phyloP scores from a whole-genome alignment of 2,113 vertebrate species.

The Mobula birostris region DNA sequence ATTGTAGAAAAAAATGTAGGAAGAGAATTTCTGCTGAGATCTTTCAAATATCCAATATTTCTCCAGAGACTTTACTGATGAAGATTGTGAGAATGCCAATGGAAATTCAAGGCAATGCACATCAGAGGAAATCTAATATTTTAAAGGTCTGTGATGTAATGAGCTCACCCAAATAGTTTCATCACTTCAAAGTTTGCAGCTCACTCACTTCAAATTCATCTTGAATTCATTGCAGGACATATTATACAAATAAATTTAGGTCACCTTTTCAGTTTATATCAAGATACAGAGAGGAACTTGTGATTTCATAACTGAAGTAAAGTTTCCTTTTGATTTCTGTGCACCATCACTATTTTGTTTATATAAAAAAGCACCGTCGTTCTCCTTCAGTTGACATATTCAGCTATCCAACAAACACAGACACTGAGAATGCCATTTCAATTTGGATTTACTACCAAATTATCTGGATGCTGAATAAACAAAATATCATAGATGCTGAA shows the following conservation, averaged over 20 bases:
- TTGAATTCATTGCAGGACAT: not conserved
- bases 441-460: not conserved
- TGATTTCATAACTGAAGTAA: not conserved
- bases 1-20: not conserved
- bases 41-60: not conserved
- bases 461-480: no score
- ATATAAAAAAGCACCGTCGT: not conserved
- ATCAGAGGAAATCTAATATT: not conserved
- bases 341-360: not conserved
- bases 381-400: not conserved
- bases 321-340: not conserved
- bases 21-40: not conserved
- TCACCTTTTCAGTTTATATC: not conserved
- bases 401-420: not conserved
- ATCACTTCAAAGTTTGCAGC: not conserved
- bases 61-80: not conserved
- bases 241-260: not conserved
- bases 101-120: not conserved
- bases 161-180: not conserved
- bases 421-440: not conserved
- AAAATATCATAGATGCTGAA: not conserved
- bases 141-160: not conserved
- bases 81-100: not conserved
- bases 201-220: not conserved
- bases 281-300: not conserved